These are phyloP conservation scores for Trachelus troglodyta DNA, from an alignment of 2,888 invertebrate species.

Conservation along the genomic window DNA sequence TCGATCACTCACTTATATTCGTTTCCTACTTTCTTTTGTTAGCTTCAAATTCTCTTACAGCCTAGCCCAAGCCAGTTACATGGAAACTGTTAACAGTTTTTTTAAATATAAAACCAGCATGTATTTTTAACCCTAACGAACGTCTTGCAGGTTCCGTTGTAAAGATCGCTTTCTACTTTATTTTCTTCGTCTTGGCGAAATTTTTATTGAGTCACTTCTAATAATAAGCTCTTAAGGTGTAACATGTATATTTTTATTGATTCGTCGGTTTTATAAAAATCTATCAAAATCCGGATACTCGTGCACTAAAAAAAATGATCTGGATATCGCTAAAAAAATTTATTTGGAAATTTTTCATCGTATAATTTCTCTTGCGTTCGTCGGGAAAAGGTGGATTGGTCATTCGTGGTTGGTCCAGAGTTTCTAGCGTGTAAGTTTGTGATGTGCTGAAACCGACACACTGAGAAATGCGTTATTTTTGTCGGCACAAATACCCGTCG, in stretches of 20 bases:
- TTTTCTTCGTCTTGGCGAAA: neutral
- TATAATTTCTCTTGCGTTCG: neutral
- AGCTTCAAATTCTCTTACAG: neutral
- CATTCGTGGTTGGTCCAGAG: constrained; percentile 11
- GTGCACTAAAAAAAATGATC: neutral
- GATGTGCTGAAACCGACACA: constrained; percentile 35
- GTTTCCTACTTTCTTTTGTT: neutral
- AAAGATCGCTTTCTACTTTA: constrained; percentile 9
- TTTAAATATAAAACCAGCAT: neutral
- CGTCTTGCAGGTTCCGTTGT: constrained; percentile 9
- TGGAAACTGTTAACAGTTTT: neutral
- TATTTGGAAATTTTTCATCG: neutral
- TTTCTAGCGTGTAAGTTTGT: constrained; percentile 4
- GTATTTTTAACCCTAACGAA: constrained; percentile 21
- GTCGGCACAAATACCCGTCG: constrained; percentile 62
- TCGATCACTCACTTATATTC: neutral
- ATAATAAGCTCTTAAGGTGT: neutral
- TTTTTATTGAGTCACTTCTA: constrained; percentile 17
- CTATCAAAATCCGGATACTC: neutral
- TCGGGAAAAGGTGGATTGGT: neutral
- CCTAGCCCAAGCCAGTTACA: neutral
- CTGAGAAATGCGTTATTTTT: constrained; percentile 64
- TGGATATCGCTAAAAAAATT: neutral
- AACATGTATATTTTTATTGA: neutral
- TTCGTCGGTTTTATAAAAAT: neutral